Percentiles rank a stretch among this genome's conserved stretches.
phyloP scores from a whole-genome alignment of 1,140 invertebrate genomes.

The Cotesia chilonis region DNA sequence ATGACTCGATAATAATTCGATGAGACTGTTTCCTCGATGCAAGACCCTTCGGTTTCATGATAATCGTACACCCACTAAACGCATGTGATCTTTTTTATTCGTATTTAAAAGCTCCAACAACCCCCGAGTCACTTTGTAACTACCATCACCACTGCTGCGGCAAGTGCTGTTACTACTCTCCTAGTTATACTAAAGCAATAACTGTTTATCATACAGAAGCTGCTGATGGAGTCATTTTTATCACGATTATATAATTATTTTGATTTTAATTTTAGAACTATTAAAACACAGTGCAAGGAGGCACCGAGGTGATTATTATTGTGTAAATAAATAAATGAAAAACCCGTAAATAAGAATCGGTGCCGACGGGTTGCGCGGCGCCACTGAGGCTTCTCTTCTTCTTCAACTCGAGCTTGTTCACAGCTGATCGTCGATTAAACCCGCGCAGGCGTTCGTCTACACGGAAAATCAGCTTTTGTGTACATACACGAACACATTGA shows the following conservation, averaged over 20 bases:
- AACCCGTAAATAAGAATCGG: conserved; percentile 33
- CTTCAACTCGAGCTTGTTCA: conserved; percentile 42
- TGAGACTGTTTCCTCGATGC: conserved; percentile 28
- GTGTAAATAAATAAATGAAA: conserved; percentile 19
- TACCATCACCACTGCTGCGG: too few relatives aligned
- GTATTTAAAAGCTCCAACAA: not conserved
- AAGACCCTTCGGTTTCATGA: conserved; percentile 29
- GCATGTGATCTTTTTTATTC: conserved; percentile 8
- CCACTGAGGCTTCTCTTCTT: conserved; percentile 44
- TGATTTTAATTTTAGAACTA: too few relatives aligned
- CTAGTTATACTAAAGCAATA: not conserved
- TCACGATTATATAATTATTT: too few relatives aligned
- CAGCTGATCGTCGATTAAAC: conserved; percentile 62
- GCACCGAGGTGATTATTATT: conserved; percentile 27
- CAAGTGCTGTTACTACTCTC: too few relatives aligned
- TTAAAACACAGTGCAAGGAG: too few relatives aligned
- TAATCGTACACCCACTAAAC: conserved; percentile 29
- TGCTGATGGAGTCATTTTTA: too few relatives aligned
- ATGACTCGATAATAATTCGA: conserved; percentile 16
- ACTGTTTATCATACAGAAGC: not conserved
- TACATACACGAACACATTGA: conserved; percentile 6
- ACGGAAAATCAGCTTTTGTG: conserved; percentile 42
- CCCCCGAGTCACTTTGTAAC: not conserved
- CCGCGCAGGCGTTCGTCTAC: conserved; percentile 56
- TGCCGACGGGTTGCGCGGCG: conserved; percentile 46